Conservation (phyloP, 2,888 invertebrate genomes). For the Nipponacmea schrenckii region DNA sequence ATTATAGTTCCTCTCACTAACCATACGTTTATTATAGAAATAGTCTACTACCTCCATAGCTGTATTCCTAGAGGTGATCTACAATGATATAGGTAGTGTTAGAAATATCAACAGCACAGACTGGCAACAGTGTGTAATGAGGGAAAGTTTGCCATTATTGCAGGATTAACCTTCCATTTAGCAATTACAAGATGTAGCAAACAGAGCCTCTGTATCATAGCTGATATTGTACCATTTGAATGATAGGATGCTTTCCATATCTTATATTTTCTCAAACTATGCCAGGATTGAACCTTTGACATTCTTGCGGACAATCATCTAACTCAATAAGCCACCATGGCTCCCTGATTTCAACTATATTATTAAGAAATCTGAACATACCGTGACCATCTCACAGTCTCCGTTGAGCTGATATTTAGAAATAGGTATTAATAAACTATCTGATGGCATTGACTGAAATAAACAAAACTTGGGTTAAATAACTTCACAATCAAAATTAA, state of each 20-base stretch:
- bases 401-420: conserved; percentile 17
- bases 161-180: too few species aligned
- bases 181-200: too few species aligned
- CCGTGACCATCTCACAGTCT: conserved; percentile 19
- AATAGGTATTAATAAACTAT: conserved; percentile 25
- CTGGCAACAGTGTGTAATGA: too few species aligned
- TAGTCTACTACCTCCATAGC: conserved; percentile 34
- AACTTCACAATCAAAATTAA: background rate
- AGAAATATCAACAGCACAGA: background rate
- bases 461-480: background rate
- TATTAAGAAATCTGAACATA: background rate
- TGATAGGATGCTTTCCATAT: too few species aligned
- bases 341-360: too few species aligned
- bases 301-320: too few species aligned
- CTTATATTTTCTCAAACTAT: too few species aligned
- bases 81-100: background rate
- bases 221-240: too few species aligned
- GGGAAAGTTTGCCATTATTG: too few species aligned
- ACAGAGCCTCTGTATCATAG: too few species aligned
- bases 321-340: too few species aligned
- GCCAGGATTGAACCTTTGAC: too few species aligned
- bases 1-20: conserved; percentile 69
- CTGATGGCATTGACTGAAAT: conserved; percentile 20
- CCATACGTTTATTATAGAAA: conserved; percentile 16
- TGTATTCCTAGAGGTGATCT: conserved; percentile 34